Percentiles rank a stretch among this genome's conserved stretches.
Conservation (phyloP, 2,113 vertebrate genomes). For the Camelus bactrianus region DNA sequence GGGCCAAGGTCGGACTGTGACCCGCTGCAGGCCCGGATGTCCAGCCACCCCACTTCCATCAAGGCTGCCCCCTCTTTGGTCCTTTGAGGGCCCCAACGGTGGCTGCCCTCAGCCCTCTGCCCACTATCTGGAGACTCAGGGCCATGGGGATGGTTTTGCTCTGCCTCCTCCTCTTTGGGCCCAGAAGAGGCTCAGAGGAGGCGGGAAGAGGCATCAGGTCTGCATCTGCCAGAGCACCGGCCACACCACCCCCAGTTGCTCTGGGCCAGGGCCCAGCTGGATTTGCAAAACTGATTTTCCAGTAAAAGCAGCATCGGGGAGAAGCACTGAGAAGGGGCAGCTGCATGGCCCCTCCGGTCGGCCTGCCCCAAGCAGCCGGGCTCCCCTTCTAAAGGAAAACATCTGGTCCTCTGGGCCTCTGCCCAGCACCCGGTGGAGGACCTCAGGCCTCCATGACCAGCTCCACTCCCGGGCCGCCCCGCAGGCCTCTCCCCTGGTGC, state of each 20-base stretch:
- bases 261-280: not conserved
- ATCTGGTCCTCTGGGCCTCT: not conserved
- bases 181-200: not conserved
- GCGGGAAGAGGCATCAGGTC: not conserved
- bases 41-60: not conserved
- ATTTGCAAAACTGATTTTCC: constrained; percentile 40
- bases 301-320: constrained; percentile 51
- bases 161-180: not conserved
- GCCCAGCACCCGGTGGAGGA: not conserved
- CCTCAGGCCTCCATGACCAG: not conserved
- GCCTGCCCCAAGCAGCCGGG: fast-evolving
- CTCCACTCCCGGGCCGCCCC: not conserved
- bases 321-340: not conserved
- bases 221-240: not conserved
- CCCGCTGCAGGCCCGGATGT: too few relatives aligned
- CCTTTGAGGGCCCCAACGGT: not conserved
- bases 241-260: not conserved
- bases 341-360: not conserved
- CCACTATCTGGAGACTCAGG: too few relatives aligned
- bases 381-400: not conserved
- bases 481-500: not conserved
- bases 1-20: too few relatives aligned
- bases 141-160: not conserved
- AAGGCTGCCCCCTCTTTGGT: not conserved
- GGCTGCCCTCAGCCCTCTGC: not conserved